Conservation (phyloP, 2,797 vertebrate genomes). For the Chelidonichthys spinosus region DNA sequence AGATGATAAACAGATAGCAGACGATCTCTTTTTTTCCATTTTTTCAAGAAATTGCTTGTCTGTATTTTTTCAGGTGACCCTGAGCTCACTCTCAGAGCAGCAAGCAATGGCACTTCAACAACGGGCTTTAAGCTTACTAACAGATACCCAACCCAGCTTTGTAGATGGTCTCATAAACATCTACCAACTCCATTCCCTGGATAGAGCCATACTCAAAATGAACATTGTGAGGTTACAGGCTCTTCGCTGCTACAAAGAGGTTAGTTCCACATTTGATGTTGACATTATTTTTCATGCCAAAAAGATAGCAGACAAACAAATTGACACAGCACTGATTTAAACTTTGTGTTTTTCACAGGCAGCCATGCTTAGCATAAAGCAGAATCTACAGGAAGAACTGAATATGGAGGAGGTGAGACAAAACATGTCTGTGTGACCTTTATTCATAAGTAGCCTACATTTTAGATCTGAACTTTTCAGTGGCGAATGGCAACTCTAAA, state of each 20-base stretch:
- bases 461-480: background rate
- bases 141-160: conserved; percentile 66
- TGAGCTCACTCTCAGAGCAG: conserved; percentile 64
- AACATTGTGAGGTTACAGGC: conserved; percentile 71
- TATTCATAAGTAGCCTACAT: background rate
- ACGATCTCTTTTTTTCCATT: background rate
- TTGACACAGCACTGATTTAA: background rate
- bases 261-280: conserved; percentile 34
- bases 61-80: conserved; percentile 52
- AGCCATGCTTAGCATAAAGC: conserved; percentile 69
- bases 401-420: conserved; percentile 82
- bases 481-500: background rate
- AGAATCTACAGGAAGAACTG: conserved; percentile 80
- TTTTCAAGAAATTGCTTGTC: background rate
- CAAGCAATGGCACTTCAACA: conserved; percentile 63
- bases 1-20: too few relatives aligned
- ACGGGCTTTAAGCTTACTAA: conserved; percentile 74
- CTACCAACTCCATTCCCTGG: conserved; percentile 78
- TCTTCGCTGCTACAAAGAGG: conserved; percentile 78
- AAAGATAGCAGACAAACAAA: background rate
- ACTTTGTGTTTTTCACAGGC: conserved; percentile 65
- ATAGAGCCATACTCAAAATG: conserved; percentile 61
- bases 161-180: conserved; percentile 74
- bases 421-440: background rate
- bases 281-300: background rate